These are phyloP conservation scores for Sebastiscus tertius DNA, from an alignment of 2,797 vertebrate species.

Conservation along the genomic window DNA sequence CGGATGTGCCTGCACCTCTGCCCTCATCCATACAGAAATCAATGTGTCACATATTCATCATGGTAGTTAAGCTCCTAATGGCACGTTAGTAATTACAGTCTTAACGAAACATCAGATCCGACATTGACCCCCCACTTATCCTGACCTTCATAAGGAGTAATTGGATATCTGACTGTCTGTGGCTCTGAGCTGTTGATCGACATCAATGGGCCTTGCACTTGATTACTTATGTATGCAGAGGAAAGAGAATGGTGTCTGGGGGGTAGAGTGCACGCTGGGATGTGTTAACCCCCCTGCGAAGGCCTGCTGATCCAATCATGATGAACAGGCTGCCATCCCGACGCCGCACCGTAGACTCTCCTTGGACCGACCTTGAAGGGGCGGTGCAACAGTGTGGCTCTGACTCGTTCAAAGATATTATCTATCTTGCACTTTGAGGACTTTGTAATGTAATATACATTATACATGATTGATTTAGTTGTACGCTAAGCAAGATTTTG, in stretches of 20 bases:
- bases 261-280: constrained; percentile 69
- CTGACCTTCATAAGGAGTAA: constrained; percentile 69
- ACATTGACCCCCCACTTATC: constrained; percentile 49
- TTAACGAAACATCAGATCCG: constrained; percentile 47
- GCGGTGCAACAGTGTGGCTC: constrained; percentile 5
- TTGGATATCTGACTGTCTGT: constrained; percentile 54
- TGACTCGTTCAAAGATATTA: constrained; percentile 29
- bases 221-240: constrained; percentile 78
- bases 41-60: constrained; percentile 36
- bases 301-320: constrained; percentile 69
- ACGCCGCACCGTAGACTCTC: constrained; percentile 24
- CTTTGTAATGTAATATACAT: constrained; percentile 32
- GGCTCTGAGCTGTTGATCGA: constrained; percentile 56
- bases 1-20: constrained; percentile 8
- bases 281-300: constrained; percentile 72
- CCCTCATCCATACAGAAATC: constrained; percentile 34
- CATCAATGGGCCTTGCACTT: constrained; percentile 66
- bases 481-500: constrained; percentile 34
- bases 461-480: constrained; percentile 15
- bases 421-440: constrained; percentile 18
- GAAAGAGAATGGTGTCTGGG: constrained; percentile 63
- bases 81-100: constrained; percentile 49
- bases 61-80: constrained; percentile 41
- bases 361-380: constrained; percentile 61
- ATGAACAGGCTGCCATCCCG: constrained; percentile 52